Base-by-base conservation (phyloP, 2,797 vertebrate genomes). In the Lagocephalus sceleratus region DNA sequence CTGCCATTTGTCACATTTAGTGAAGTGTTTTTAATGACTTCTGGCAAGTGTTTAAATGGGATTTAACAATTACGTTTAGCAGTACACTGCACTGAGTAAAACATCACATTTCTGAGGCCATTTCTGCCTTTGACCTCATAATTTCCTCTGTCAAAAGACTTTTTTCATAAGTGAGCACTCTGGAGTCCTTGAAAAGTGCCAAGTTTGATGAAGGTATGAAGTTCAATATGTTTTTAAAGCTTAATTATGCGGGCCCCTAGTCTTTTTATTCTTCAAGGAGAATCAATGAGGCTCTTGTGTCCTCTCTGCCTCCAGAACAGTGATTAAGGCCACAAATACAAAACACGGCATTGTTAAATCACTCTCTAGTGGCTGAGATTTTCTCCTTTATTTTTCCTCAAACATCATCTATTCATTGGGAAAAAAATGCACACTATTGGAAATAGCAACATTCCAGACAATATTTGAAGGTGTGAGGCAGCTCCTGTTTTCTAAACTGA, bases 211-310 rank as follows among this genome's bases (percentile, higher is more conserved):
- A 75, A 66, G 62, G 17, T 76, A 70, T 66, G 60, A 53, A 76
- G 71, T 73, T 75, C 63, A 70, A 76, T 71, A 68, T 79, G 68
- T 80, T 83, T 83, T 81, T 74, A 78, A 76, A 71, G 42, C 75
- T 74, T 86, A 79, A 82, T 86, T 80, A 84, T 84, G 62, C 74
- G 81, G 78, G 68, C 6, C 44, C 68, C 48, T 47, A 60, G 66
- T 26, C 56, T 70, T 76, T 78, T 81, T 78, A 76, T 65, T 57
- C 75, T 78, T 77, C 67, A 75, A 76, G 70, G 70, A 76, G 63
- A 84, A 82, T 86, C 81, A 82, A 79, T 74, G 68, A 84, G 70
- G 47, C 47, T 74, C 60, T 79, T 82, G 81, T 78, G 75, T 84
- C 54, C 66, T 57, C 39, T 14, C 55, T 3, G 25, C 75, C 40